Percentiles rank a stretch among this genome's conserved stretches.
phyloP scores from a whole-genome alignment of 2,888 invertebrate species.

The Unio delphinus region DNA sequence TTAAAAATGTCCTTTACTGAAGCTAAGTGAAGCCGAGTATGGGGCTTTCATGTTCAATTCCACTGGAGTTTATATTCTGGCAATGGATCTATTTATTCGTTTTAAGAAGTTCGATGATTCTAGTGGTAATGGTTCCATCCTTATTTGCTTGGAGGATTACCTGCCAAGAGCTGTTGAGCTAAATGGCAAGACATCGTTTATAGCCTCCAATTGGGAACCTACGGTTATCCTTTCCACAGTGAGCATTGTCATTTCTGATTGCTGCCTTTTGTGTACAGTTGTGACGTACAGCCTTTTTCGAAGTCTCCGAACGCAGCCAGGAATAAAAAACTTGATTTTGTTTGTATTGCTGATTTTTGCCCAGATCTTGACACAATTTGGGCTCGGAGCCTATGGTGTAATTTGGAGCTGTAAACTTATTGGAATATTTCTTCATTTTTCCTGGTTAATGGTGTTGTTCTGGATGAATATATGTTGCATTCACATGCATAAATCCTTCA shows the following conservation, averaged over 20 bases:
- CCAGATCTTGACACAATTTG: conserved; percentile 26
- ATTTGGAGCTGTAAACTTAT: conserved; percentile 16
- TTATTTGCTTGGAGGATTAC: too few relatives aligned
- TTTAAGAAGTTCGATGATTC: too few relatives aligned
- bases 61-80: too few relatives aligned
- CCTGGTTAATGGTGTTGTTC: conserved; percentile 23
- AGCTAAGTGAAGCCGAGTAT: too few relatives aligned
- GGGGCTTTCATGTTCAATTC: too few relatives aligned
- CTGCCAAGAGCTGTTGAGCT: too few relatives aligned
- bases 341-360: conserved; percentile 16
- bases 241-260: neutral
- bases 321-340: conserved; percentile 24
- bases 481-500: conserved; percentile 28
- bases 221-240: too few relatives aligned
- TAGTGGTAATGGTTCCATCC: too few relatives aligned
- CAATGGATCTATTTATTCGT: too few relatives aligned
- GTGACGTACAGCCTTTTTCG: conserved; percentile 5
- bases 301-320: conserved; percentile 27
- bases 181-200: too few relatives aligned
- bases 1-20: too few relatives aligned
- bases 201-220: too few relatives aligned
- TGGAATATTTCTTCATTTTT: conserved; percentile 23
- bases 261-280: conserved; percentile 14
- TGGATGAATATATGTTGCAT: conserved; percentile 30
- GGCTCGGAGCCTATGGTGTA: conserved; percentile 2